phyloP scores from a whole-genome alignment of 1,140 invertebrate species.

The Sinonovacula constricta region DNA sequence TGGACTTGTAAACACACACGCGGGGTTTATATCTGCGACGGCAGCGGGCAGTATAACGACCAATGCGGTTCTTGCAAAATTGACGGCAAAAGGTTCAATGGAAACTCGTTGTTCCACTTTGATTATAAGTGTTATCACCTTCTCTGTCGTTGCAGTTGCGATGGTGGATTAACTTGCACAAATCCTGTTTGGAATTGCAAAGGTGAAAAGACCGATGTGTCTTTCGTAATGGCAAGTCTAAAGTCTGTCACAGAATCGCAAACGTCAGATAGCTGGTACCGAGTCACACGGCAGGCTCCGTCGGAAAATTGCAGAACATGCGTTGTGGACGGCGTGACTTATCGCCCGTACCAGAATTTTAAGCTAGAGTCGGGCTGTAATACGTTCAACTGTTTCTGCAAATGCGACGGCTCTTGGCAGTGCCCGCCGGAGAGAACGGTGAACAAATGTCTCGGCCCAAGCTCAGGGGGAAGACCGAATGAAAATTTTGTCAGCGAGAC shows the following conservation, averaged over 20 bases:
- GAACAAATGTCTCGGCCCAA: conserved; percentile 51
- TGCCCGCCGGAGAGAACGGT: conserved; percentile 50
- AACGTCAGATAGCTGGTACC: too few species aligned
- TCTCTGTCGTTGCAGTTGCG: conserved; percentile 26
- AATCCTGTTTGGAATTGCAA: too few species aligned
- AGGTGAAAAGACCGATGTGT: too few species aligned
- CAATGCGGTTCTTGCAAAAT: conserved; percentile 16
- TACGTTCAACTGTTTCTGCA: conserved; percentile 55
- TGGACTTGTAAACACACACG: conserved; percentile 60
- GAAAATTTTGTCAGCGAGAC: too few species aligned
- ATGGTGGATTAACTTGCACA: conserved; percentile 51
- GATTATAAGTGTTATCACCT: conserved; percentile 18
- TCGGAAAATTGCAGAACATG: conserved; percentile 10
- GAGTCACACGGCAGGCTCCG: too few species aligned
- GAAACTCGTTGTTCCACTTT: conserved; percentile 27
- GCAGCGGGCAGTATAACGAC: background rate
- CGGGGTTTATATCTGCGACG: conserved; percentile 53
- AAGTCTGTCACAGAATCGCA: too few species aligned
- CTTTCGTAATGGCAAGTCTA: too few species aligned
- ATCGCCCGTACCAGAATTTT: conserved; percentile 51
- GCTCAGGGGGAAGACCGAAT: background rate
- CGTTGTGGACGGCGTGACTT: conserved; percentile 12
- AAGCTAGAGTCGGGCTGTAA: conserved; percentile 46
- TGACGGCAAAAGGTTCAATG: conserved; percentile 17
- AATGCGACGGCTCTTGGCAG: conserved; percentile 55